A percentile compares a stretch with the other conserved stretches of the same genome.
Evolutionary conservation across 2,888 invertebrate genomes (phyloP).

Genomic region (Ctenicera cuprea): DNA sequence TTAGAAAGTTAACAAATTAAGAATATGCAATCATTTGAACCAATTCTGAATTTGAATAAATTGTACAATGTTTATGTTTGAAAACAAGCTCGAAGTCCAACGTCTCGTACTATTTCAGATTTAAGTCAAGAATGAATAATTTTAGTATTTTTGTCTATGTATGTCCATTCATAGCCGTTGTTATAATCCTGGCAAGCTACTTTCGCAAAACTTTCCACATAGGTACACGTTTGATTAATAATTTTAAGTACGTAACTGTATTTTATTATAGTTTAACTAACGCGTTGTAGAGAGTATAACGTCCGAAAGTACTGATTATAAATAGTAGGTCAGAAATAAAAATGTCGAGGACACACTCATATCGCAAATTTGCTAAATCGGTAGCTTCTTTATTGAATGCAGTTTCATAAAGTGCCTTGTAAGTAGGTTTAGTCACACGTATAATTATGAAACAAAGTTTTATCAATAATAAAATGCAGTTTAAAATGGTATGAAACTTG

Average conservation of each 20-base stretch:
- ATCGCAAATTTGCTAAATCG: slow-evolving; percentile 2
- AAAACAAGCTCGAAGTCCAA: too few relatives aligned
- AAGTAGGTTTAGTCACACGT: neutral
- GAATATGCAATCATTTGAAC: too few relatives aligned
- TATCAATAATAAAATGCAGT: too few relatives aligned
- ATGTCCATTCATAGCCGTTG: too few relatives aligned
- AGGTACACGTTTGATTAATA: neutral
- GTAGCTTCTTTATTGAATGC: neutral
- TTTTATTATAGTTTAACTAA: neutral
- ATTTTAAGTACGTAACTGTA: slow-evolving; percentile 3
- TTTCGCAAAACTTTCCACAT: neutral
- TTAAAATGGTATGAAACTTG: too few relatives aligned
- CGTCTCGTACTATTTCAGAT: too few relatives aligned
- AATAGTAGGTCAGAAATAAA: slow-evolving; percentile 17
- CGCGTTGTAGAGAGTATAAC: neutral
- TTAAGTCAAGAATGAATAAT: too few relatives aligned
- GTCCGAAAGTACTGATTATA: slow-evolving; percentile 6
- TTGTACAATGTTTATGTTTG: too few relatives aligned
- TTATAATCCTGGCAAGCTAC: neutral
- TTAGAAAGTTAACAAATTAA: too few relatives aligned
- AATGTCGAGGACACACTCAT: slow-evolving; percentile 6
- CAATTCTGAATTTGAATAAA: too few relatives aligned
- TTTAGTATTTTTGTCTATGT: too few relatives aligned
- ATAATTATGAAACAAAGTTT: too few relatives aligned
- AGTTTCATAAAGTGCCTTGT: neutral